These are phyloP conservation scores for Dasypolia templi DNA, from an alignment of 2,888 invertebrate species.

Conservation along the genomic window DNA sequence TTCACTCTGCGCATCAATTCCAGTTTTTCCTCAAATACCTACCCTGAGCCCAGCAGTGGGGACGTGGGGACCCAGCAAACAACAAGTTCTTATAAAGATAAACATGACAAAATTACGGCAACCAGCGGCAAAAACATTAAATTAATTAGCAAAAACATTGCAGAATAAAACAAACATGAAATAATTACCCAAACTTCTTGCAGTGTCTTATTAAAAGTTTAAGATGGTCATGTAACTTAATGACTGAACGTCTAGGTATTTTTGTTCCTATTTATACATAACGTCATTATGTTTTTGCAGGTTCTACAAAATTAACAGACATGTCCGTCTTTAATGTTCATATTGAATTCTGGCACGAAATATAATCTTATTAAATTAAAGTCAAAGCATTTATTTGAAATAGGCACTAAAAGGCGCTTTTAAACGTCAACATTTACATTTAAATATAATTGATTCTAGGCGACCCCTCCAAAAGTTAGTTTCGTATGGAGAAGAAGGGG, in stretches of 20 bases:
- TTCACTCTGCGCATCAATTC: background rate
- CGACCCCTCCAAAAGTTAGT: too few species aligned
- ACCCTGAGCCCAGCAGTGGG: too few species aligned
- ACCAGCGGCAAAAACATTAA: background rate
- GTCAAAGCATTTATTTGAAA: too few species aligned
- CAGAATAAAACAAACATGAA: background rate
- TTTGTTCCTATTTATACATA: background rate
- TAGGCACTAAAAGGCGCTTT: too few species aligned
- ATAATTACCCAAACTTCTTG: background rate
- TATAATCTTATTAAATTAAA: background rate
- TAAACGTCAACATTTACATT: too few species aligned
- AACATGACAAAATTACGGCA: background rate
- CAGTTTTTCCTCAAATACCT: background rate
- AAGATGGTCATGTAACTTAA: slow-evolving; percentile 5
- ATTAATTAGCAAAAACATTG: slow-evolving; percentile 4
- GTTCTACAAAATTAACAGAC: slow-evolving; percentile 11
- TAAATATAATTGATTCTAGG: too few species aligned
- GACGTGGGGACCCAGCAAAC: background rate
- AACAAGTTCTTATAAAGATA: too few species aligned
- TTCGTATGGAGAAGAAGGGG: too few species aligned
- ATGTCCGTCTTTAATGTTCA: background rate
- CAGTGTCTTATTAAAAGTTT: background rate
- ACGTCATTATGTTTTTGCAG: slow-evolving; percentile 3
- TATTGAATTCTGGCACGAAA: background rate
- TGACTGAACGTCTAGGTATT: background rate